Percentiles rank a stretch among this genome's conserved stretches.
phyloP scores from a whole-genome alignment of 2,888 invertebrate species.

The Folsomia manolachei region DNA sequence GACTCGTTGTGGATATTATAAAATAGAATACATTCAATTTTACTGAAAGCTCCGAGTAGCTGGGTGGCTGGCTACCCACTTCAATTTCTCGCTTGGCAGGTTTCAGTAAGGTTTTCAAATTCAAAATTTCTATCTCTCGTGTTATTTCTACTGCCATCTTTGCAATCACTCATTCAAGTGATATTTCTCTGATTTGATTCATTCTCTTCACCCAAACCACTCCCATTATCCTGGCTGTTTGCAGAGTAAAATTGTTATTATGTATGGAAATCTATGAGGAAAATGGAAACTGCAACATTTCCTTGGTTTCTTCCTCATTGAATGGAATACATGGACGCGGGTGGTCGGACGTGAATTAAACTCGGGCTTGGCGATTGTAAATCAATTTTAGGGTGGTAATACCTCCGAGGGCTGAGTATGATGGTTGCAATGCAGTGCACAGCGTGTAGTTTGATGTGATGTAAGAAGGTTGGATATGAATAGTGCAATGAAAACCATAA shows the following conservation, averaged over 20 bases:
- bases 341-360: background rate
- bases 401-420: background rate
- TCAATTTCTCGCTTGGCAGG: conserved; percentile 48
- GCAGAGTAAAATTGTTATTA: no score
- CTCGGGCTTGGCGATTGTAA: background rate
- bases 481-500: background rate
- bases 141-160: background rate
- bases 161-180: background rate
- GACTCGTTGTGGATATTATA: no score
- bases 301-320: background rate
- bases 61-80: background rate
- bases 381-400: background rate
- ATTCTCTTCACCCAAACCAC: background rate
- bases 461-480: background rate
- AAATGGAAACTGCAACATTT: background rate
- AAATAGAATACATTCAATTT: no score
- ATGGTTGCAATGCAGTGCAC: background rate
- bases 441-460: no score
- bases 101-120: conserved; percentile 35
- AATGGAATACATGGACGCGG: background rate
- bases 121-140: background rate
- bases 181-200: background rate
- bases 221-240: no score
- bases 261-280: no score
- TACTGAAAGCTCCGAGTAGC: no score